These are phyloP conservation scores for Nyleta sp. DNA, from an alignment of 2,888 invertebrate species.

Conservation along the genomic window DNA sequence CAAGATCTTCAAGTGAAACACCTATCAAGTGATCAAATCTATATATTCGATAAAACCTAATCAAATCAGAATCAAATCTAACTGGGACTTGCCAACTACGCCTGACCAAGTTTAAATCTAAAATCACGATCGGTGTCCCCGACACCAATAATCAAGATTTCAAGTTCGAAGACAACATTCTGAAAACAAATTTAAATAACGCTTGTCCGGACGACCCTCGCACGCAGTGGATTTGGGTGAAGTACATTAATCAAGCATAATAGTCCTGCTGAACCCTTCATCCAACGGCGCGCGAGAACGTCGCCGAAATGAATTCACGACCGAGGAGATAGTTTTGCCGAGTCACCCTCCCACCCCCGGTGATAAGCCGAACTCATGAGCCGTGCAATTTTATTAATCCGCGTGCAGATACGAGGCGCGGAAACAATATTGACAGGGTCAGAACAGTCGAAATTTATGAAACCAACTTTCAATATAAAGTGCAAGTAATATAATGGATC, in stretches of 20 bases:
- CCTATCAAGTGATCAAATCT: too few relatives aligned
- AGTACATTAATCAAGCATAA: slow-evolving; percentile 77
- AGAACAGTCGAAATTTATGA: slow-evolving; percentile 62
- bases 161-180: not conserved
- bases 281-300: slow-evolving; percentile 60
- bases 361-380: slow-evolving; percentile 70
- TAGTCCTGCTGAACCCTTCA: slow-evolving; percentile 76
- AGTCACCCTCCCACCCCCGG: slow-evolving; percentile 67
- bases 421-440: slow-evolving; percentile 67
- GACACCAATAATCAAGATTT: not conserved
- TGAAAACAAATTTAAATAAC: slow-evolving; percentile 65
- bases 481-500: slow-evolving; percentile 62
- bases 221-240: slow-evolving; percentile 67
- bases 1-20: too few relatives aligned
- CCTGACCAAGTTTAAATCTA: too few relatives aligned
- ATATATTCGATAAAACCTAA: too few relatives aligned
- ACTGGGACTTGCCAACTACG: not conserved
- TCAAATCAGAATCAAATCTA: too few relatives aligned
- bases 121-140: too few relatives aligned
- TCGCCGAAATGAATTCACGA: slow-evolving; percentile 72
- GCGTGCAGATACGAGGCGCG: slow-evolving; percentile 56
- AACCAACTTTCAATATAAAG: slow-evolving; percentile 57
- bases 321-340: slow-evolving; percentile 68
- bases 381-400: slow-evolving; percentile 71
- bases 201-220: slow-evolving; percentile 69